Base-by-base conservation (phyloP, 2,888 invertebrate genomes). In the Pegoplata infirma region DNA sequence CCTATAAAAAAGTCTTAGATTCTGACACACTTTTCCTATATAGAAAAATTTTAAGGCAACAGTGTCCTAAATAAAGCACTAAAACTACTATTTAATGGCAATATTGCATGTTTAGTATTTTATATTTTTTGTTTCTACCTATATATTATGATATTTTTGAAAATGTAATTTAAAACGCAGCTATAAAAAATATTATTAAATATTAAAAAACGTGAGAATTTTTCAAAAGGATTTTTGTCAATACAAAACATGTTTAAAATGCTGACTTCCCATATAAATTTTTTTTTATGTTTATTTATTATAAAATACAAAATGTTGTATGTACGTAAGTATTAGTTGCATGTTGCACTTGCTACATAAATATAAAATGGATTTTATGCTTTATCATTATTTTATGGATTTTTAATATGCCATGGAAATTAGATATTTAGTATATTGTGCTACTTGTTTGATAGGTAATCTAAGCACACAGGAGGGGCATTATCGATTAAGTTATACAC, bases 161-260 rank as follows among this genome's bases (percentile, higher is more conserved):
- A 40, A 40, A 40, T n/a, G 36, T n/a, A 40, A 40, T 40, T n/a
- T 40, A 40, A 40, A 40, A n/a, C 36, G 6, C 12, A n/a, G 2
- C 36, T n/a, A 40, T n/a, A n/a, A n/a, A 40, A 40, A 40, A 40
- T 32, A 64, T 71, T 71, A 66, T 74, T 16, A 67, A 66, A 55
- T 61, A 63, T 74, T 74, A 74, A 74, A 66, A 5, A 71, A 66
- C 53, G 64, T 69, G 68, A 69, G 64, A 74, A 49, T 71, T 49
- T 28, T 46, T 23, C 44, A 36, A 40, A 58, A 40, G 32, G 32
- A 19, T 66, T 10, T 40, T 40, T 40, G 10, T 4, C 36, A 40
- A 40, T n/a, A 40, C 36, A 40, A 40, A 40, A 40, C 12, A 40
- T 40, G 36, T 40, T 40, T 40, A 40, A 40, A 40, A n/a, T 40